phyloP scores from a whole-genome alignment of 37 sponge, comb jelly and placozoan genomes.

The Ianthella basta region DNA sequence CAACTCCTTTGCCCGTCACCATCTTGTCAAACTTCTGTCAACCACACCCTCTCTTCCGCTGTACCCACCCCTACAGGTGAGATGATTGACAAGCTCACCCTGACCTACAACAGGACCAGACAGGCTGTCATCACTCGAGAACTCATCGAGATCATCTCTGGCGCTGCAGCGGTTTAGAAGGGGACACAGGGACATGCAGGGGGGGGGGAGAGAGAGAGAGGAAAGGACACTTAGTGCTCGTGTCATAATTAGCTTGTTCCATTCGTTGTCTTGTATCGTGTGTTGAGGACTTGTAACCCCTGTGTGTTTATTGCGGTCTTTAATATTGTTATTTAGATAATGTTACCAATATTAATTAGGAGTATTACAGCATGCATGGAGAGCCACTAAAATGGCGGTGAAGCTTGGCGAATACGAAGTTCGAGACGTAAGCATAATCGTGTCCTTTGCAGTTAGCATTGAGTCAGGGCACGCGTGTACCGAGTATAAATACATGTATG shows the following conservation, averaged over 20 bases:
- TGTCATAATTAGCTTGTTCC: too few relatives aligned
- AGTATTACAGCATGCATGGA: not conserved
- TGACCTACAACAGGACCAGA: slow-evolving; percentile 92
- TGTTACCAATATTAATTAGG: not conserved
- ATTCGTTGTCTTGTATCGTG: too few relatives aligned
- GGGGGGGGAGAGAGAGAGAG: too few relatives aligned
- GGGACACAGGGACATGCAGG: not conserved
- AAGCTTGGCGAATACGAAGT: slow-evolving; percentile 14
- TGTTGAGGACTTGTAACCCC: too few relatives aligned
- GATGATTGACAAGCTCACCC: slow-evolving; percentile 93
- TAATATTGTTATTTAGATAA: too few relatives aligned
- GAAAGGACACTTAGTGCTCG: too few relatives aligned
- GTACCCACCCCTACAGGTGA: slow-evolving; percentile 66
- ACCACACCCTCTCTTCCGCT: too few relatives aligned
- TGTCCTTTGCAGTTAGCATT: not conserved
- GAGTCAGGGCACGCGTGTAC: not conserved
- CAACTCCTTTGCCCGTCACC: too few relatives aligned
- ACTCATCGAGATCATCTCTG: slow-evolving; percentile 98
- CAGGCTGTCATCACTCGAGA: slow-evolving; percentile 98
- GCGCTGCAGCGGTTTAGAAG: slow-evolving; percentile 88
- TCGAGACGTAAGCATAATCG: not conserved
- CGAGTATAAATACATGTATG: not conserved
- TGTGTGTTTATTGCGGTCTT: too few relatives aligned
- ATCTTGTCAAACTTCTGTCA: too few relatives aligned
- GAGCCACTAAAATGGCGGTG: slow-evolving; percentile 8